These are phyloP conservation scores for Hydrozoanthus gracilis DNA, from an alignment of 92 coral and sea anemone genomes.

Conservation along the genomic window DNA sequence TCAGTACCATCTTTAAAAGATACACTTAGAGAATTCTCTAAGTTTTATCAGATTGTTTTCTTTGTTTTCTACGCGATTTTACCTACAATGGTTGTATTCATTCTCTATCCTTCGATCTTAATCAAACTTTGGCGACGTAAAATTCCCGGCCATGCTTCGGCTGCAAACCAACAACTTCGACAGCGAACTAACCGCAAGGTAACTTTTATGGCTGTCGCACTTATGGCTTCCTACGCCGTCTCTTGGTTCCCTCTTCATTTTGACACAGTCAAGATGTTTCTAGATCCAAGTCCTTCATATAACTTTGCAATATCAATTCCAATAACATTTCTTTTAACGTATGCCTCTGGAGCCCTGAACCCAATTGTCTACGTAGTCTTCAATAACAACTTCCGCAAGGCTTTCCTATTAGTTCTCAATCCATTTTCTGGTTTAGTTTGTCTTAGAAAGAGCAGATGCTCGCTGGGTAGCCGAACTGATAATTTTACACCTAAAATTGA, in stretches of 20 bases:
- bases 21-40: not conserved
- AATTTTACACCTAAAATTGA: too few species aligned
- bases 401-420: not conserved
- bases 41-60: not conserved
- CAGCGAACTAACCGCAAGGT: too few species aligned
- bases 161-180: too few species aligned
- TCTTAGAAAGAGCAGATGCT: too few species aligned
- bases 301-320: not conserved
- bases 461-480: too few species aligned
- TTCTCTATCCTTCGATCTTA: not conserved
- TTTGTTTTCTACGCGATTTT: not conserved
- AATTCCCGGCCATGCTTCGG: not conserved
- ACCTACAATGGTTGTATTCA: too few species aligned
- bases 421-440: too few species aligned
- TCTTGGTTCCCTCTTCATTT: not conserved
- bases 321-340: not conserved
- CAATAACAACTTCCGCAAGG: not conserved
- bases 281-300: not conserved
- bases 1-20: not conserved
- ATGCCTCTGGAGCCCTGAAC: not conserved
- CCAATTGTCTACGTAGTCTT: not conserved
- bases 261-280: not conserved
- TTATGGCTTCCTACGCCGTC: not conserved
- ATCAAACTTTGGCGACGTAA: not conserved
- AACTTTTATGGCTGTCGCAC: not conserved